A percentile compares a stretch with the other conserved stretches of the same genome.
phyloP scores from a whole-genome alignment of 1,140 invertebrate genomes.

The Lordiphosa stackelbergi region DNA sequence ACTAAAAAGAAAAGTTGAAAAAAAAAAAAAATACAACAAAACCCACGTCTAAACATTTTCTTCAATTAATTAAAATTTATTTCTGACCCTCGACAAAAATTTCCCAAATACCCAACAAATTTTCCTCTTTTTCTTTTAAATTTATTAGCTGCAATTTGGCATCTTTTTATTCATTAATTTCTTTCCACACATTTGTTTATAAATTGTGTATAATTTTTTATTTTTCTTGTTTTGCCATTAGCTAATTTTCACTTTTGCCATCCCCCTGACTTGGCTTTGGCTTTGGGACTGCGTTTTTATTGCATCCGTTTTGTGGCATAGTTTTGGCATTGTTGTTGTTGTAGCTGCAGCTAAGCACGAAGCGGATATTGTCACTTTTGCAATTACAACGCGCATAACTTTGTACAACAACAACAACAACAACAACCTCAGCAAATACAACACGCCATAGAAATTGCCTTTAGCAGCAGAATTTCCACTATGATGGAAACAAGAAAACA shows the following conservation, averaged over 20 bases:
- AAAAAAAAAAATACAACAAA: no score
- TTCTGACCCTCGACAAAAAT: conserved; percentile 17
- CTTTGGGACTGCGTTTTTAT: conserved; percentile 51
- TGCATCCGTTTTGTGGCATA: conserved; percentile 58
- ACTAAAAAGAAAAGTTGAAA: no score
- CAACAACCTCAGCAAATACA: conserved; percentile 5
- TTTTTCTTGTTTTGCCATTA: conserved; percentile 53
- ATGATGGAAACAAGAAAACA: conserved; percentile 8
- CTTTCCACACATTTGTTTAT: conserved; percentile 9
- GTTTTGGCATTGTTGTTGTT: conserved; percentile 42
- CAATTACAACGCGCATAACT: conserved; percentile 57
- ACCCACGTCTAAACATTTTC: conserved; percentile 18
- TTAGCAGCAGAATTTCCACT: conserved; percentile 24
- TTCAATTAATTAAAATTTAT: conserved; percentile 54
- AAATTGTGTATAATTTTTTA: conserved; percentile 9
- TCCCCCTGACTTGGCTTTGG: conserved; percentile 6
- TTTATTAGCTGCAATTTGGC: conserved; percentile 1
- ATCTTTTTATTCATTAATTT: conserved; percentile 13
- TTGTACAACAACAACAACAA: conserved; percentile 25
- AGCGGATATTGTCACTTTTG: conserved; percentile 59
- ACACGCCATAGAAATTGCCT: conserved; percentile 44
- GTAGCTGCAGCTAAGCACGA: conserved; percentile 42
- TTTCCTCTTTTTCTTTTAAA: conserved; percentile 2
- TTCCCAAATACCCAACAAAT: conserved; percentile 5
- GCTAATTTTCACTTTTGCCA: conserved; percentile 43